These are phyloP conservation scores for Priocnemis perturbator DNA, from an alignment of 2,888 invertebrate genomes.

Conservation along the genomic window DNA sequence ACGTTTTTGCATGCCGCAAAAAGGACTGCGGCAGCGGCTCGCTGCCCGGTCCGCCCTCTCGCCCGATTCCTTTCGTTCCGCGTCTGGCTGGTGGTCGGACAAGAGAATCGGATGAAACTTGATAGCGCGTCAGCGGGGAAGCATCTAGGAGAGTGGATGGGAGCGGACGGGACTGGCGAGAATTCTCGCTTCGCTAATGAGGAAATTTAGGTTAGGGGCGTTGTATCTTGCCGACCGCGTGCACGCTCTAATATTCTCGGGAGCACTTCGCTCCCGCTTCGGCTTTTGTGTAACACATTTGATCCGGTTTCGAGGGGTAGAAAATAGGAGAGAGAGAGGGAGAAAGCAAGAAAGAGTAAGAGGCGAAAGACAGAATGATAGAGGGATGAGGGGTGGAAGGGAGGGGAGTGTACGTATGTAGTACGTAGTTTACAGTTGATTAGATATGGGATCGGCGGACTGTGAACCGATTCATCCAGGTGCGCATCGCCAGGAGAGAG, in stretches of 20 bases:
- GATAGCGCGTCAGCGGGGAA: background rate
- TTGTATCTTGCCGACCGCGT: conserved; percentile 12
- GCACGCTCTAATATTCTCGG: conserved; percentile 21
- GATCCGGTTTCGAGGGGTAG: conserved; percentile 28
- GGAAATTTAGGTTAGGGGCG: conserved; percentile 48
- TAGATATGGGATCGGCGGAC: conserved; percentile 64
- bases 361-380: conserved; percentile 11
- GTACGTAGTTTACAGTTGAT: conserved; percentile 62
- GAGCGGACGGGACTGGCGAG: conserved; percentile 5
- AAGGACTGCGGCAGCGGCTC: too few species aligned
- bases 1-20: too few species aligned
- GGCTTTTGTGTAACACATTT: conserved; percentile 37
- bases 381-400: conserved; percentile 2
- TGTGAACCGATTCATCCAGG: conserved; percentile 66
- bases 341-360: conserved; percentile 12
- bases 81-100: too few species aligned
- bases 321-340: conserved; percentile 2
- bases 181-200: conserved; percentile 43
- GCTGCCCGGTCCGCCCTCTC: too few species aligned
- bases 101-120: too few species aligned
- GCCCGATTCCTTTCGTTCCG: conserved; percentile 10
- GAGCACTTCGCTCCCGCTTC: conserved; percentile 30
- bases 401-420: conserved; percentile 21
- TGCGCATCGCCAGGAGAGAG: conserved; percentile 50
- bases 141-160: conserved; percentile 2